Conservation (phyloP, 2,797 vertebrate species). For the Eulemur rubriventer region DNA sequence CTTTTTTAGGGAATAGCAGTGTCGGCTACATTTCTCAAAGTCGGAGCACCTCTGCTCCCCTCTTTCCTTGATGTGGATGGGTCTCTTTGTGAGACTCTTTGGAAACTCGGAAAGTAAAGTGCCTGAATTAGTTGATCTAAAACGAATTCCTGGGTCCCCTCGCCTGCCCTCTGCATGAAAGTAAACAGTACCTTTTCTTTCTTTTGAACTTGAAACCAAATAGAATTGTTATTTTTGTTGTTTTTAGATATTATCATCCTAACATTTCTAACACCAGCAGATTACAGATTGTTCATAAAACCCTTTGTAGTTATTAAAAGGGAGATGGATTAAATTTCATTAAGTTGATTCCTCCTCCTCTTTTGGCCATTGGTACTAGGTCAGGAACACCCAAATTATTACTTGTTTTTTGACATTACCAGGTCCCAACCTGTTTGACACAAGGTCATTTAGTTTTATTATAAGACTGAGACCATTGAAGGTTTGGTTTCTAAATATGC, state of each 20-base stretch:
- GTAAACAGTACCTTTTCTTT: background rate
- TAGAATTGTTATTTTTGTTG: background rate
- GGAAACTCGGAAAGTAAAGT: background rate
- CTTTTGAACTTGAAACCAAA: background rate
- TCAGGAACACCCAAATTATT: background rate
- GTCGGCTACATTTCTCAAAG: background rate
- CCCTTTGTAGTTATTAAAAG: background rate
- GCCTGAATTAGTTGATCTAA: background rate
- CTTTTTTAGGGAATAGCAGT: background rate
- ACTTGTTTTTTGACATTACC: background rate
- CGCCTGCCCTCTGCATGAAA: background rate
- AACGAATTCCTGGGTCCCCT: background rate
- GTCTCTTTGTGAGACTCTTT: background rate
- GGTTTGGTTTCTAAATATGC: background rate
- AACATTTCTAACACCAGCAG: background rate
- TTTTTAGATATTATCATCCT: background rate
- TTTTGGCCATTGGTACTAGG: background rate
- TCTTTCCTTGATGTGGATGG: background rate
- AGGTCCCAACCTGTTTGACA: background rate
- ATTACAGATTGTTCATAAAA: background rate
- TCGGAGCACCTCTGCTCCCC: background rate
- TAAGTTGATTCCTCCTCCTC: background rate
- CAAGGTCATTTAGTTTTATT: background rate
- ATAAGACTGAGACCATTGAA: background rate
- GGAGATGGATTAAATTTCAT: background rate